Evolutionary conservation across 2,113 vertebrate genomes (phyloP), one percentile per base, ranked within the genome.

Genomic region (Psilopogon haemacephalus): DNA sequence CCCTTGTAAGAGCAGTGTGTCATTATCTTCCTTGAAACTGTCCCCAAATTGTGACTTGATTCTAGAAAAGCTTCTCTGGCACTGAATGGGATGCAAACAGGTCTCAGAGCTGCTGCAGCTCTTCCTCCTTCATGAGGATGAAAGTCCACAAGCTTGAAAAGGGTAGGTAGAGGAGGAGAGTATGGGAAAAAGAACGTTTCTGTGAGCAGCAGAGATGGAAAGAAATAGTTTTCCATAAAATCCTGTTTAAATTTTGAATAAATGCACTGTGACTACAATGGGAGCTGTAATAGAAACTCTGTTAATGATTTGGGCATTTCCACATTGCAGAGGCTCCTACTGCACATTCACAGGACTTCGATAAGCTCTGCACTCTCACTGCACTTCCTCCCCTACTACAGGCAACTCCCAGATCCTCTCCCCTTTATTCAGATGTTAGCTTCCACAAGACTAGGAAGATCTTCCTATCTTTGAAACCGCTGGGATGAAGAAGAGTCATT

Each of bases 101-200:
- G 11, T n/a, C 70, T 18, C 30, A 9, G 64, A 67, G 46, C 12
- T 42, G 27, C 5, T 12, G 32, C 38, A 35, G 38, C 32, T 12
- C 63, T 35, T 48, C 50, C 4, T 38, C 37, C 8, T 30, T 4
- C 42, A 28, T 0, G 1, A 55, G 33, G 27, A 46, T 26, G 33
- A 6, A 75, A n/a, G 44, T 7, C 33, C 54, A 21, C 21, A 15
- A 55, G 40, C n/a, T 7, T 9, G 15, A 32, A 62, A 15, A 21
- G 20, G 5, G 21, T 18, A 8, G 0, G 18, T 8, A 54, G 28
- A 0, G 8, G 40, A 30, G 11, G 0, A 0, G 32, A 28, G 55
- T 0, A 1, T 16, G 35, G 48, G 35, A n/a, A 40, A 35, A 38
- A 0, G 0, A 4, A 21, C 12, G 1, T 8, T 11, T 26, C 63